Conservation (phyloP, 2,113 vertebrate species). For the Cyprinodon brontotheroides region DNA sequence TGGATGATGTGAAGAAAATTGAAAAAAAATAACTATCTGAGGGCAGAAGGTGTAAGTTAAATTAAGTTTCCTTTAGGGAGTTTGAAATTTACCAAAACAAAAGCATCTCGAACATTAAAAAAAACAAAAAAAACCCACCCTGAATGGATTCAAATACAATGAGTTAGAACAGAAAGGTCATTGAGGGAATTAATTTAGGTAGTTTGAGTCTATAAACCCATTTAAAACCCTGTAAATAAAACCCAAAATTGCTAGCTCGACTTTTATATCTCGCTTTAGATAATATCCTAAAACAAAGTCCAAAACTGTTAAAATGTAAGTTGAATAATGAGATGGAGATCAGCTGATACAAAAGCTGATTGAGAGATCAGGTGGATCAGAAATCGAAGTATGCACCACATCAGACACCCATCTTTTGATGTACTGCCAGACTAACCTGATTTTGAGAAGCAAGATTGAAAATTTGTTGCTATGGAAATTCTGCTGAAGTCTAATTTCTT, state of each 20-base stretch:
- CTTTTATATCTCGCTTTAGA: background rate
- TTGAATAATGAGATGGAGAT: constrained; percentile 23
- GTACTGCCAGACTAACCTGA: constrained; percentile 33
- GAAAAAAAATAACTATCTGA: constrained; percentile 35
- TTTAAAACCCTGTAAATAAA: constrained; percentile 9
- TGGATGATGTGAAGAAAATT: constrained; percentile 23
- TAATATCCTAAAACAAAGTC: background rate
- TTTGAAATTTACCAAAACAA: background rate
- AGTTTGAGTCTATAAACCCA: constrained; percentile 19
- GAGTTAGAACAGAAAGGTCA: background rate
- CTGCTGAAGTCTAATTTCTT: constrained; percentile 54
- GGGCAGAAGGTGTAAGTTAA: background rate
- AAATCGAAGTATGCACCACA: constrained; percentile 57
- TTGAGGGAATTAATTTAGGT: background rate
- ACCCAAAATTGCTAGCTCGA: background rate
- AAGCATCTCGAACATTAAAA: background rate
- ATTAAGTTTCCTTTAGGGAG: background rate
- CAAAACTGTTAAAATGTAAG: constrained; percentile 3
- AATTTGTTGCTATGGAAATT: constrained; percentile 74
- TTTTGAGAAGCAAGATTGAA: constrained; percentile 54
- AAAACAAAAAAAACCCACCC: background rate
- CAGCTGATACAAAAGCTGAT: constrained; percentile 37
- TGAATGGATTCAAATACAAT: constrained; percentile 24
- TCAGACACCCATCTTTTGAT: constrained; percentile 33
- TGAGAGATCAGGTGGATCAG: constrained; percentile 56